These are phyloP conservation scores for Eonycteris spelaea DNA, from an alignment of 2,113 vertebrate genomes.

Conservation along the genomic window DNA sequence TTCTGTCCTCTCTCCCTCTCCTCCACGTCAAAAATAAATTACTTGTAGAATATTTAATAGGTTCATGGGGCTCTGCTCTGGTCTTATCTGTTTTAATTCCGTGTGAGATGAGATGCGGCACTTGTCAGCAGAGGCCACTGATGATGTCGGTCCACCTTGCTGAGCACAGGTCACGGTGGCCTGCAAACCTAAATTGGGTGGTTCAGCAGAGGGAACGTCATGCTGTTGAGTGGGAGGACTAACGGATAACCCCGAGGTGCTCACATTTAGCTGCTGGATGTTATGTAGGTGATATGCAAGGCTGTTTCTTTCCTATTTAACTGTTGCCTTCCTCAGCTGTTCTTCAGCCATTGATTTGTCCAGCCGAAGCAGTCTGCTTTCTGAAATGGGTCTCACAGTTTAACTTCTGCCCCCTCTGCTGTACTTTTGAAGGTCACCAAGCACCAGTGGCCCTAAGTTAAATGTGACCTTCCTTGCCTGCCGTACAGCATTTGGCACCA, in stretches of 20 bases:
- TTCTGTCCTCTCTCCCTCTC: background rate
- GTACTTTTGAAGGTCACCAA: slow-evolving; percentile 24
- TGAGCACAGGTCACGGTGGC: slow-evolving; percentile 40
- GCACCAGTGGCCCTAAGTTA: background rate
- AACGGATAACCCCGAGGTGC: background rate
- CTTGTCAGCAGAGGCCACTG: slow-evolving; percentile 38
- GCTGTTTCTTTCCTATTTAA: background rate
- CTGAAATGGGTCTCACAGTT: background rate
- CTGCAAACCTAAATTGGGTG: slow-evolving; percentile 21
- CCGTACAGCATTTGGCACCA: background rate
- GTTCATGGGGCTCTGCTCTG: slow-evolving; percentile 36
- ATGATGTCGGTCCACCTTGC: slow-evolving; percentile 8
- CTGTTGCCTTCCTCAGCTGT: background rate
- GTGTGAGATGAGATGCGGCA: slow-evolving; percentile 22
- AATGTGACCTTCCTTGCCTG: background rate
- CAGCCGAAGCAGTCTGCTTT: background rate
- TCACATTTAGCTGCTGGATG: background rate
- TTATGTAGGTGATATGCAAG: background rate
- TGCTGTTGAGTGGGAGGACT: slow-evolving; percentile 23
- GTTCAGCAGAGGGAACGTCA: background rate
- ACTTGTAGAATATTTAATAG: slow-evolving; percentile 60
- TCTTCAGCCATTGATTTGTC: background rate
- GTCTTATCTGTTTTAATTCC: slow-evolving; percentile 51
- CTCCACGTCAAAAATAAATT: slow-evolving; percentile 56
- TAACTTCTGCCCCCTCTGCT: background rate